These are phyloP conservation scores for Brienomyrus longianalis DNA, from an alignment of 2,113 vertebrate genomes.

Conservation along the genomic window DNA sequence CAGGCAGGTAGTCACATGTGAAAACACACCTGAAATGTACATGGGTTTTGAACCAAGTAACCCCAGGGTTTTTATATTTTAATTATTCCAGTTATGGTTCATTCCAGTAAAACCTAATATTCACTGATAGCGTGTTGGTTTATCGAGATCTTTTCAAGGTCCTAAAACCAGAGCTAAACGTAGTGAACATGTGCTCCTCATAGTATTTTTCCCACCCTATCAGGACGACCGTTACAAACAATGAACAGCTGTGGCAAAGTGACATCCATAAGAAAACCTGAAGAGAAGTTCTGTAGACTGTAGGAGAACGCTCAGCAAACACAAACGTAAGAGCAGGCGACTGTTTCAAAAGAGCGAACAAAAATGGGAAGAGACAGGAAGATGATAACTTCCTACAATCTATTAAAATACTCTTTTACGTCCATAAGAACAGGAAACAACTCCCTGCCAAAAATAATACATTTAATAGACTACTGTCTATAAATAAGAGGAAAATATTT, in stretches of 20 bases:
- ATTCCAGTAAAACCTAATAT: background rate
- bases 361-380: background rate
- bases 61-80: background rate
- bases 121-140: background rate
- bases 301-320: background rate
- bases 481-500: background rate
- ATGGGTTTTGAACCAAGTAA: background rate
- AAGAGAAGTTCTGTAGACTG: background rate
- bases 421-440: background rate
- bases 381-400: background rate
- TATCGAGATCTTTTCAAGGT: background rate
- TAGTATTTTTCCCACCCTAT: background rate
- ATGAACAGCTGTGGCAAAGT: background rate
- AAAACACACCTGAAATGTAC: background rate
- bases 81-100: background rate
- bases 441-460: conserved; percentile 16
- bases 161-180: background rate
- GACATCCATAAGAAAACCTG: background rate
- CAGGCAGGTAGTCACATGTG: background rate
- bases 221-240: background rate
- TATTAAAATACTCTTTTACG: background rate
- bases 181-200: background rate
- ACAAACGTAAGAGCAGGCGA: background rate
- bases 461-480: background rate
- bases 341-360: background rate